Conservation (phyloP, 2,113 vertebrate species). For the Pycnonotus jocosus region DNA sequence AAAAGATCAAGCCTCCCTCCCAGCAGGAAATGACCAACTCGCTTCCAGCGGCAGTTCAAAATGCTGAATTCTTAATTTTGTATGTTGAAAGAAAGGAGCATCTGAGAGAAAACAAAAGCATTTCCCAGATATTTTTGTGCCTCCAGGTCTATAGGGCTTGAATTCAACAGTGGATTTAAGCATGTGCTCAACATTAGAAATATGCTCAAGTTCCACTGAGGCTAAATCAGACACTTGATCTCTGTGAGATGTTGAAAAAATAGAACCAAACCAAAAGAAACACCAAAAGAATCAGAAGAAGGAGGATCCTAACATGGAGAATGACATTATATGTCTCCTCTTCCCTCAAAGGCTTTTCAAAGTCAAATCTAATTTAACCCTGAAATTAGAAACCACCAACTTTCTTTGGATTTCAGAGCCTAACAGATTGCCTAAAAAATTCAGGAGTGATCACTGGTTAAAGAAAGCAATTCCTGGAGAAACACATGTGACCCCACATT, state of each 20-base stretch:
- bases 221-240: background rate
- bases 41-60: slow-evolving; percentile 22
- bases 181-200: slow-evolving; percentile 11
- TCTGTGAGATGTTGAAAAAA: background rate
- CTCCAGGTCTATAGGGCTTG: background rate
- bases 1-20: slow-evolving; percentile 20
- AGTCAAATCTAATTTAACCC: background rate
- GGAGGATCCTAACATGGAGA: background rate
- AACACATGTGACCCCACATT: background rate
- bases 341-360: background rate
- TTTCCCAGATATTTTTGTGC: slow-evolving; percentile 23
- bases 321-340: background rate
- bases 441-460: background rate
- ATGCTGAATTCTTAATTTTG: slow-evolving; percentile 18
- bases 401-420: slow-evolving; percentile 25
- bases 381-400: slow-evolving; percentile 23
- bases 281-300: background rate
- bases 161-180: slow-evolving; percentile 17
- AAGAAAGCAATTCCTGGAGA: slow-evolving; percentile 34
- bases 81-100: background rate
- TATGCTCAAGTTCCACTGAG: background rate
- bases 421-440: slow-evolving; percentile 46
- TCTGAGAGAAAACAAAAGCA: slow-evolving; percentile 4
- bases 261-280: background rate
- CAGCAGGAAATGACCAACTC: slow-evolving; percentile 24